Evolutionary conservation across 2,113 vertebrate species (phyloP), one percentile per base, ranked within the genome.

Genomic region (Camelus bactrianus): DNA sequence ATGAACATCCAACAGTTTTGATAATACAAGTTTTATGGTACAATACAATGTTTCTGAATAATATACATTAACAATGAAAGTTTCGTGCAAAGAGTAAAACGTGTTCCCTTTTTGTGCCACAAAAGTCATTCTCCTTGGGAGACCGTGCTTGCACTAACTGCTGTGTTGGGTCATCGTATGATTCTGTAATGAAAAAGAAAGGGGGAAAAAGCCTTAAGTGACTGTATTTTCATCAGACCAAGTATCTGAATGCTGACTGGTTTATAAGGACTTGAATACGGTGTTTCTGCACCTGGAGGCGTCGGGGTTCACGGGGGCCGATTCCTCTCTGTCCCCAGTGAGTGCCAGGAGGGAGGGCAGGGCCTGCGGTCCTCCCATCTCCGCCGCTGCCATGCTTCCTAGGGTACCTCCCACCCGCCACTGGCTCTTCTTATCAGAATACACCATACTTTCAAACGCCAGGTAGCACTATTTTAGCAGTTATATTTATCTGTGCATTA

Each of bases 101-200:
- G 98, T 99, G 98, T 99, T 99, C 98, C 98, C 98, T 99, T 99
- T 99, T 98, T 98, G 98, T 99, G 98, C 96, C 98, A 98, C 98
- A 98, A 97, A 97, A 95, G 91, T 96, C 92, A 96, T 98, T 94
- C 96, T 98, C 98, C 98, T 97, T 94, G 98, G 98, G 98, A 98
- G 98, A 95, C 15, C 32, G 94, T 97, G 98, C 98, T 98, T 99
- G 98, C 98, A 99, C 99, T 99, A 99, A 99, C 99, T 99, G 99
- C 99, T 99, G 98, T 99, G 99, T 98, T 99, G 99, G 98, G 99
- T 99, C 99, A 99, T 99, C 97, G 99, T 99, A 98, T 99, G 99
- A 97, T 99, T 99, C 99, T 99, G 99, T 75, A 99, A 99, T 75
- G 93, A 95, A 98, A 69, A 97, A 97, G 97, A 97, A 97, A 97